Evolutionary conservation across 2,888 invertebrate species (phyloP), one percentile per base, ranked within the genome.

Genomic region (Amblyjoppa fuscipennis): DNA sequence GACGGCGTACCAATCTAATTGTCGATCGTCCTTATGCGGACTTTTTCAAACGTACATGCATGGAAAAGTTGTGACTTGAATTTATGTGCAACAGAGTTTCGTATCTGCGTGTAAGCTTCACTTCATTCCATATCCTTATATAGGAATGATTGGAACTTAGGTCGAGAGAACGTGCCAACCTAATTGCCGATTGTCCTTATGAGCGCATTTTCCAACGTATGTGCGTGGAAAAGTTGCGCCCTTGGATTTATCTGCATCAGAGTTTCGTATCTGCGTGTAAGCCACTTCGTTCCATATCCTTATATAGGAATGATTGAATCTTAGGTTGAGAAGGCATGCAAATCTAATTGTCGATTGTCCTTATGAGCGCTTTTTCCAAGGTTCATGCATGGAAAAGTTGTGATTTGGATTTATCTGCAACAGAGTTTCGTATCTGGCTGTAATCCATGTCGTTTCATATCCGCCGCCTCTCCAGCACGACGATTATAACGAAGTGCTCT

Each of bases 401-500:
- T 28, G 25, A 28, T 11, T 11, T 28, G 59, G 25, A 28, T 28
- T 28, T 25, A 11, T 11, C 13, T 4, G 25, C 13, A 7, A 59
- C 28, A 4, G 59, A 34, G 73, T 78, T 78, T 59, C n/a, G 38
- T 38, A 51, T 61, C 59, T 31, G 76, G 6, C 34, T 56, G 61
- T 34, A 45, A 51, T 31, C 56, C 51, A 20, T 31, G 64, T 81
- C 81, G 69, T 77, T 76, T 74, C 31, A 74, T 78, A 31, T 71
- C 28, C 51, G 66, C 28, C 6, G 49, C 41, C 74, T 78, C 74
- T 74, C 49, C 68, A 68, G 70, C 75, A 71, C 78, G 78, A 79
- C 81, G 64, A 78, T 61, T 69, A 75, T 84, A 84, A 81, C 77
- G 69, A 81, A 84, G 84, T 77, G 77, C 77, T 77, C 25, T 45